Conservation (phyloP, 2,113 vertebrate genomes). For the Xyliphius kryptos region DNA sequence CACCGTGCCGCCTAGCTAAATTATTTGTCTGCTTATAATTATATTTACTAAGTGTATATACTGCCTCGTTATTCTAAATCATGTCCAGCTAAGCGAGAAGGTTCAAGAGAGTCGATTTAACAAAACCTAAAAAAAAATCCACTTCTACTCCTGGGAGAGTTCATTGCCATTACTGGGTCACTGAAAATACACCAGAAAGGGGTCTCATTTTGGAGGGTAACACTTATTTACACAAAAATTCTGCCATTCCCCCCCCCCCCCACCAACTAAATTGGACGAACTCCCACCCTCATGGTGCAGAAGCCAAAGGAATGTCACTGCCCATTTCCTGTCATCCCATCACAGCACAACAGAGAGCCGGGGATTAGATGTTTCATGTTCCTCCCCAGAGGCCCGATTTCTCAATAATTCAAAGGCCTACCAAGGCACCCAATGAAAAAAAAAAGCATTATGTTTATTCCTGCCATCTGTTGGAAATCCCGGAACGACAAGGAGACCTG, state of each 20-base stretch:
- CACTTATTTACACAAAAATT: background rate
- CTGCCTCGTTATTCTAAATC: too few relatives aligned
- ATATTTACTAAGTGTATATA: too few relatives aligned
- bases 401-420: constrained; percentile 55
- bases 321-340: constrained; percentile 27
- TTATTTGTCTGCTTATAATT: too few relatives aligned
- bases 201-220: background rate
- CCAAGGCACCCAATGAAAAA: constrained; percentile 56
- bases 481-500: constrained; percentile 38
- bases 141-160: background rate
- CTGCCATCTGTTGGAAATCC: constrained; percentile 61
- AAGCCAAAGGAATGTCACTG: constrained; percentile 20
- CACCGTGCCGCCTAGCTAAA: too few relatives aligned
- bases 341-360: constrained; percentile 16
- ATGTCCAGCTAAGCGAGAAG: too few relatives aligned
- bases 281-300: background rate
- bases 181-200: constrained; percentile 2
- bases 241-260: background rate
- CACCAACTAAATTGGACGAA: constrained; percentile 1
- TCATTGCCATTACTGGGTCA: constrained; percentile 4
- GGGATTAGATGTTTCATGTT: constrained; percentile 31
- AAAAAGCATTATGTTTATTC: constrained; percentile 63
- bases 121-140: too few relatives aligned
- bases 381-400: constrained; percentile 37
- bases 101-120: too few relatives aligned